Base-by-base conservation (phyloP, 2,113 vertebrate species). In the Dasyornis broadbenti region DNA sequence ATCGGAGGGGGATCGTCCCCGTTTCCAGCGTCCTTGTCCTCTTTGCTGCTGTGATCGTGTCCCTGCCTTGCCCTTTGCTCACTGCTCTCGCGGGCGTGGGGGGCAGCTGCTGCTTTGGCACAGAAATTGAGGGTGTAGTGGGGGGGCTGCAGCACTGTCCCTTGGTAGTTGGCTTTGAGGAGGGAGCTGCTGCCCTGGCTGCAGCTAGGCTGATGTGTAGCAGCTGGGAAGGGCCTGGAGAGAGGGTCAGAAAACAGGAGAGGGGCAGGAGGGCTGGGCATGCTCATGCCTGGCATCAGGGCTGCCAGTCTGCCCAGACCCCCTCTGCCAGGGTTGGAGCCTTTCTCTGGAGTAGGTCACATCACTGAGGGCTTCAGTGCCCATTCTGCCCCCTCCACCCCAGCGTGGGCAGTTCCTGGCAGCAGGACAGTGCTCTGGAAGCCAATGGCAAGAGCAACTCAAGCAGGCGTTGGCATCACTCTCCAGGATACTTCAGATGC, bases 21-120 rank as follows among this genome's bases (percentile, higher is more conserved):
- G 2, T 82, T 90, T 92, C 85, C 87, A 94, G 95, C 84, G 15
- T 96, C 79, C 92, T 95, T 95, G 87, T 96, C 76, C 87, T 96
- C 88, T 94, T 96, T 95, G 90, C 84, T 84, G 82, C 83, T 89
- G 91, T 92, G 81, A 71, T 70, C 4, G 16, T 2, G 15, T 86
- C 45, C 72, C 82, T 87, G 72, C 78, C 56, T 64, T 50, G 70
- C 50, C 82, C 82, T 88, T 85, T 6, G 15, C 91, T 77, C 50
- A 2, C 75, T 65, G 82, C 73, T 64, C 45, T 56, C 0, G 2
- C 3, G 37, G 81, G 3, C 0, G 2, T 19, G 10, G 22, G 10
- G 45, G 26, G 52, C 5, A 0, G 30, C 7, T 0, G 2, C 47
- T 82, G 75, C 44, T 71, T 50, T 57, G 63, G 75, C 66, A 54